Percentiles rank a stretch among this genome's conserved stretches.
Conservation (phyloP, 2,888 invertebrate species). For the Camptogramma bilineatum region DNA sequence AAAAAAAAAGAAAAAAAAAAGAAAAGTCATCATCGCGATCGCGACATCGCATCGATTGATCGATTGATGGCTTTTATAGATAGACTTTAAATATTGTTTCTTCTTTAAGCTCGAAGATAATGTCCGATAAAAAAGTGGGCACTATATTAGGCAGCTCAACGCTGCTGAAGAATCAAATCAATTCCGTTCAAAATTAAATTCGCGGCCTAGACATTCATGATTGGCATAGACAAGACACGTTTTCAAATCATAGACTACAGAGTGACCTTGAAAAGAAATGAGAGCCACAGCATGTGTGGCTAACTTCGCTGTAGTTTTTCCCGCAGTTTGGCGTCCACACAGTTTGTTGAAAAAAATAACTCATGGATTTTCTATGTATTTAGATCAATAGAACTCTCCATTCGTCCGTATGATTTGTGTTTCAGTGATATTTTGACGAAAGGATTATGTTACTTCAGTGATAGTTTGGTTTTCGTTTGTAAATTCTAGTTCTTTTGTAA, state of each 20-base stretch:
- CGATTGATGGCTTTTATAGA: too few relatives aligned
- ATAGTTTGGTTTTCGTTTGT: conserved; percentile 64
- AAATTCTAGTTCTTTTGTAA: conserved; percentile 79
- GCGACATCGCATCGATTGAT: too few relatives aligned
- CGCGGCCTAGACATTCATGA: neutral
- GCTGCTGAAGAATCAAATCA: too few relatives aligned
- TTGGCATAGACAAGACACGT: conserved; percentile 54
- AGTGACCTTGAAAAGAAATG: conserved; percentile 67
- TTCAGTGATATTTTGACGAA: conserved; percentile 66
- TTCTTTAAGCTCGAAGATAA: too few relatives aligned
- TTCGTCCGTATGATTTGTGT: conserved; percentile 60
- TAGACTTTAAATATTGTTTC: too few relatives aligned
- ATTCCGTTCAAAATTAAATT: too few relatives aligned
- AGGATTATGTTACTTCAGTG: conserved; percentile 73
- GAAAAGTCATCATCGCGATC: too few relatives aligned
- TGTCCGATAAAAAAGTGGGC: too few relatives aligned
- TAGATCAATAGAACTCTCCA: conserved; percentile 66
- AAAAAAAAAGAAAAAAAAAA: too few relatives aligned
- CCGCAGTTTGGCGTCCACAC: conserved; percentile 84
- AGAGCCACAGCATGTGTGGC: conserved; percentile 53
- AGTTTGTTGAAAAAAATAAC: conserved; percentile 73
- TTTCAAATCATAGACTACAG: conserved; percentile 57
- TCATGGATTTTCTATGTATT: conserved; percentile 76
- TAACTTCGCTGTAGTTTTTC: conserved; percentile 83
- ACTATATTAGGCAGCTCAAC: too few relatives aligned